Percentiles rank a stretch among this genome's conserved stretches.
phyloP scores from a whole-genome alignment of 1,140 invertebrate genomes.

The Argopecten irradians region DNA sequence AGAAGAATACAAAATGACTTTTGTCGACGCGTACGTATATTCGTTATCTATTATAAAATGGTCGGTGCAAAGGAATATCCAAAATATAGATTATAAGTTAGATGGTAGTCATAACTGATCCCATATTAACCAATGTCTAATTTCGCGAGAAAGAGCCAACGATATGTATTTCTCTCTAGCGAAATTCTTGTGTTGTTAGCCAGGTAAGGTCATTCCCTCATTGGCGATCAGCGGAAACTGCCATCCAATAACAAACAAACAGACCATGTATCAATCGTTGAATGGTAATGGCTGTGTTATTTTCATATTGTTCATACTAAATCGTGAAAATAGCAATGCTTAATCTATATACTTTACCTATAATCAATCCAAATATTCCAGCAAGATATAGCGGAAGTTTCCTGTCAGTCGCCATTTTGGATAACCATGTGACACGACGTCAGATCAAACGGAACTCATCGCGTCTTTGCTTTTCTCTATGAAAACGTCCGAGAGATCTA shows the following conservation, averaged over 20 bases:
- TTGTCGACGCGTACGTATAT: too few species aligned
- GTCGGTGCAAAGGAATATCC: too few species aligned
- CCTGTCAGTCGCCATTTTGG: constrained; percentile 14
- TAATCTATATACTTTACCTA: background rate
- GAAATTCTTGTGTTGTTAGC: background rate
- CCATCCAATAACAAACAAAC: background rate
- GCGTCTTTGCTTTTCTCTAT: background rate
- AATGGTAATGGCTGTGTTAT: background rate
- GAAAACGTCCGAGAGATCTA: background rate
- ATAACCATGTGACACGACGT: constrained; percentile 20
- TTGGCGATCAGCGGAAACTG: background rate
- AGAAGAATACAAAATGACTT: too few species aligned
- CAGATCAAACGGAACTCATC: background rate
- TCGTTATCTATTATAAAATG: too few species aligned
- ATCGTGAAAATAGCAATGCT: background rate
- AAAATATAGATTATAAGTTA: too few species aligned
- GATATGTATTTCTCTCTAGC: background rate
- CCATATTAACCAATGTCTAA: too few species aligned
- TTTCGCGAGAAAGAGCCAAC: background rate
- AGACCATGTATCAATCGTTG: background rate
- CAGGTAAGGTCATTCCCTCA: background rate
- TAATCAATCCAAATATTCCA: background rate
- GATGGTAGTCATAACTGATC: too few species aligned
- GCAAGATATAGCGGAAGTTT: background rate
- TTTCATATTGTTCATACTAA: background rate